Evolutionary conservation across 2,888 invertebrate genomes (phyloP), one percentile per base, ranked within the genome.

Genomic region (Erynnis tages): DNA sequence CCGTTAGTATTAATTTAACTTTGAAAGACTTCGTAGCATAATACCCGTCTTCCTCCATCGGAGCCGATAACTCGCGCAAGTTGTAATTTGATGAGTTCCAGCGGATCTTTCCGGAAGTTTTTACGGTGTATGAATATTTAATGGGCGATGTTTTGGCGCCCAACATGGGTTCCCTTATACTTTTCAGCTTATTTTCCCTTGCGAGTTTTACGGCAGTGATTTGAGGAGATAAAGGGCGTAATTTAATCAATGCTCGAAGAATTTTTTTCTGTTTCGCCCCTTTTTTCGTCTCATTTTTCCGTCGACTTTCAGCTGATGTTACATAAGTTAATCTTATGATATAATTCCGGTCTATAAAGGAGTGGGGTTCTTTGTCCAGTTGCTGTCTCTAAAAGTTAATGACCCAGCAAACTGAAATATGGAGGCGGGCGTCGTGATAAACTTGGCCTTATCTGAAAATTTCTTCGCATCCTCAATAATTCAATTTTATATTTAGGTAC

Each of bases 101-200:
- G 62, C 67, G 66, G 70, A 74, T 76, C 71, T 74, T 71, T 69
- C 61, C 56, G 55, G 58, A 79, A 79, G 68, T 82, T 81, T 73
- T 69, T 65, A 69, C 69, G 65, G 66, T 67, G 67, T 71, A 80
- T 82, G 79, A 82, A 82, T 84, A 83, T 82, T 80, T 77, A 75
- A 73, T 62, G 58, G 63, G 60, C 61, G 66, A 70, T 67, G 69
- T 68, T 76, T 73, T 76, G 79, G 76, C 81, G 76, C 77, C 77
- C 78, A 72, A 61, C 74, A 61, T 64, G 75, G 71, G 69, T 62
- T 69, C 60, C 50, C 65, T 65, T 65, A 64, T 63, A 63, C 67
- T 66, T 61, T 63, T 60, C 61, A 59, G 66, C 62, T 63, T 65
- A 57, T 67, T 65, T 69, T 67, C 61, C 61, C 58, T 61, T 54